Conservation (phyloP, 64 coral and sea anemone genomes). For the Montipora efflorescens region DNA sequence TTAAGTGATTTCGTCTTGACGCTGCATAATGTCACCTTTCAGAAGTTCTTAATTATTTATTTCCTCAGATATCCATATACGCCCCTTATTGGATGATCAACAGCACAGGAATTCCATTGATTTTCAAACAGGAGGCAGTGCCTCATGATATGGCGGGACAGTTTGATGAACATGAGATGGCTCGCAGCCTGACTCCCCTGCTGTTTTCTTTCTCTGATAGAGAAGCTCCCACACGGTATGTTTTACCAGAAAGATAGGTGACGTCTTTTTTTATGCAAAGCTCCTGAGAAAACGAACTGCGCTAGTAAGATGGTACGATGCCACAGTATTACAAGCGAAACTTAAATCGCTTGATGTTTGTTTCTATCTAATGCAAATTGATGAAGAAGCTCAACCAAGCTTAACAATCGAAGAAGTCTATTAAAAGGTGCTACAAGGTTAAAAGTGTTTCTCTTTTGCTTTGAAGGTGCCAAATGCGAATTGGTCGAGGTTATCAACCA, state of each 20-base stretch:
- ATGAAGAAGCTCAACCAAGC: too few species aligned
- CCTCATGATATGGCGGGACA: slow-evolving; percentile 91
- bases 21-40: neutral
- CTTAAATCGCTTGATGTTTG: too few species aligned
- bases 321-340: too few species aligned
- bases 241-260: too few species aligned
- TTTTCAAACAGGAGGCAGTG: slow-evolving; percentile 87
- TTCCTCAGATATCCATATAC: slow-evolving; percentile 80
- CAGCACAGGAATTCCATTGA: slow-evolving; percentile 94
- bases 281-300: too few species aligned
- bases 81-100: slow-evolving; percentile 98
- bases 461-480: slow-evolving; percentile 95
- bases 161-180: slow-evolving; percentile 99
- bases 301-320: too few species aligned
- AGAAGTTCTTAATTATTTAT: neutral
- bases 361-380: too few species aligned
- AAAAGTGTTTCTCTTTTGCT: neutral
- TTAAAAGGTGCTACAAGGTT: neutral
- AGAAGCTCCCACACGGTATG: slow-evolving; percentile 87
- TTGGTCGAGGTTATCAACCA: slow-evolving; percentile 83
- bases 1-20: too few species aligned
- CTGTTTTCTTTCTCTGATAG: slow-evolving; percentile 90
- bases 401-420: neutral
- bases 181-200: slow-evolving; percentile 87
- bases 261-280: too few species aligned